Conservation (phyloP, 2,797 vertebrate genomes). For the Rhabdomys pumilio region DNA sequence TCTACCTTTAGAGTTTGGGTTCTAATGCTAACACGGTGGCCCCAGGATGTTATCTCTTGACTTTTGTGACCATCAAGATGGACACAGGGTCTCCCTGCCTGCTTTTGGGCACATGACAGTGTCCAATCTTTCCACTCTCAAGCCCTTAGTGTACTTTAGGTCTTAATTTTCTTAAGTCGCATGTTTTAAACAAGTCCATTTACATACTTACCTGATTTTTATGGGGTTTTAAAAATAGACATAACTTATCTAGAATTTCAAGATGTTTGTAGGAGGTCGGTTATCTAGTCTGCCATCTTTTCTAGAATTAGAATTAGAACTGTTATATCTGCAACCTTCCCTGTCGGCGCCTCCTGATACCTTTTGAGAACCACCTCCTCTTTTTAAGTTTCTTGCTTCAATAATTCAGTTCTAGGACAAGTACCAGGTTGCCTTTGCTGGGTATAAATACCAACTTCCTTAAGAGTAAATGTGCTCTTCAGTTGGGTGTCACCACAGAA, state of each 20-base stretch:
- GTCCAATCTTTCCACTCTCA: neutral
- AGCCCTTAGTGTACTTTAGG: neutral
- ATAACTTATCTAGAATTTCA: constrained; percentile 7
- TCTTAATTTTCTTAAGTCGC: neutral
- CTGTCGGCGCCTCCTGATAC: neutral
- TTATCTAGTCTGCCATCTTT: constrained; percentile 8
- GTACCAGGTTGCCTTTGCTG: neutral
- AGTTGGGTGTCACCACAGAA: neutral
- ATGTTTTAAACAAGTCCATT: neutral
- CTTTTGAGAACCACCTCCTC: neutral
- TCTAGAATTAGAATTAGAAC: neutral
- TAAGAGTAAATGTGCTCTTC: neutral
- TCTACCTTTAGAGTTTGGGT: neutral
- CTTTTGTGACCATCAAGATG: neutral
- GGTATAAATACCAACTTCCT: neutral
- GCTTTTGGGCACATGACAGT: accelerated
- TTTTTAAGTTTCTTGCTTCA: neutral
- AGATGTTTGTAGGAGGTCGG: neutral
- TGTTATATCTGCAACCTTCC: neutral
- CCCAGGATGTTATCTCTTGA: neutral
- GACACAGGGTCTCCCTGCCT: accelerated
- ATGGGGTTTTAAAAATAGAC: neutral
- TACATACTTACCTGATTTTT: neutral
- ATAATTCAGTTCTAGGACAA: constrained; percentile 1
- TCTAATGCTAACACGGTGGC: neutral